Base-by-base conservation (phyloP, 2,888 invertebrate species). In the Apamea sordens region DNA sequence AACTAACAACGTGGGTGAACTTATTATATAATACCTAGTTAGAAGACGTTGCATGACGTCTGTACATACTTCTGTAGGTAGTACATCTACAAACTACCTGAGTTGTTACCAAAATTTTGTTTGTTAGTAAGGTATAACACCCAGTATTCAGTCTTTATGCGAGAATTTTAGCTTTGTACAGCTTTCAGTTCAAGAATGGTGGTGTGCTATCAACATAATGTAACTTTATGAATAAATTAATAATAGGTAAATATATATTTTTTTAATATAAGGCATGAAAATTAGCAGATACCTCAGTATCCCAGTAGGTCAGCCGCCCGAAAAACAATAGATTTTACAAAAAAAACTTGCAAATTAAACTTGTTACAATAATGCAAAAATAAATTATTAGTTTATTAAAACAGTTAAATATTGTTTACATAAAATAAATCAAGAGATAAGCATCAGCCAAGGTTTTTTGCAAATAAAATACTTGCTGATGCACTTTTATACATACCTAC, bases 21-120 rank as follows among this genome's bases (percentile, higher is more conserved):
- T 76, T 75, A 76, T 76, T 65, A 24, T 65, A 53, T 24, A 24
- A 75, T 83, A n/a, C n/a, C n/a, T n/a, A 82, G 61, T 21, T 68
- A n/a, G 2, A 24, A 70, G 50, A 44, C 36, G n/a, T 50, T 13
- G 50, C 61, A 24, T 36, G 56, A 53, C 2, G 10, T 53, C 24
- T 56, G 1, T 50, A 50, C 11, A 21, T 56, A 67, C 21, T 11
- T 47, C 41, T 24, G n/a, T 36, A 44, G 18, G 18, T 32, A 32
- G 18, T 65, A 6, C n/a, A n/a, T 8, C 13, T 73, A 8, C 1
- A 11, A 18, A 2, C 7, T 15, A 28, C 15, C 28, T 28, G 6
- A 32, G 15, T n/a, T n/a, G n/a, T n/a, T n/a, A n/a, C n/a, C 28
- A 7, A 65, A 32, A 13, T 18, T 36, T 41, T 74, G 6, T 36